Base-by-base conservation (phyloP, 2,797 vertebrate genomes). In the Schizopygopsis pylzovi region DNA sequence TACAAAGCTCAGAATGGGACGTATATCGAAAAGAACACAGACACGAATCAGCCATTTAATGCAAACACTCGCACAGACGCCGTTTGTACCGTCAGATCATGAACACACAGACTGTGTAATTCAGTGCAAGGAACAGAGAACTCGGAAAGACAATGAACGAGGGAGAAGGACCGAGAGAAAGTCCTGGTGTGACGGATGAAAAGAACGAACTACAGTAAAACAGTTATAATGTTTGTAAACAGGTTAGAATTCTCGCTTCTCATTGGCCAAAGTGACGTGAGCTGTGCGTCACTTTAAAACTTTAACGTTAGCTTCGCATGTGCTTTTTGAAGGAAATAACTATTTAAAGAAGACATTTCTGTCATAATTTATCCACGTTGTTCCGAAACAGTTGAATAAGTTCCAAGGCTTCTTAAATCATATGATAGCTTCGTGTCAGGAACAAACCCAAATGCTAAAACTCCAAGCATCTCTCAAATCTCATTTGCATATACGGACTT, bases 71-170 rank as follows among this genome's bases (percentile, higher is more conserved):
- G 12, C 84, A 81, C 68, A 73, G 39, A 49, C 33, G n/a, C 65
- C 52, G 13, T 10, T 41, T 56, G 81, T 68, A 43, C 73, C 13
- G 2, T 70, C n/a, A 56, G 83, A 70, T 78, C 80, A 79, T 39
- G 79, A 80, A 68, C 78, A 83, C 43, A 89, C 63, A 18, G 85
- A 54, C 90, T 92, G 91, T 93, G 92, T 91, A 91, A 90, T 89
- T 92, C 88, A 92, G 92, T 92, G 93, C 91, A 90, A 71, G 33
- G 59, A 79, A 45, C 20, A 39, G 52, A 47, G 59, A 52, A 76
- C 72, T 75, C 25, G 15, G 10, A 28, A 11, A 52, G 47, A 75
- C 47, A 37, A 22, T 18, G 45, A 67, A 10, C 20, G 79, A 73
- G 33, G 47, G 13, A 70, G 6, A 68, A 41, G n/a, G 25, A 72